Base-by-base conservation (phyloP, 2,113 vertebrate species). In the Terrapene triunguis region DNA sequence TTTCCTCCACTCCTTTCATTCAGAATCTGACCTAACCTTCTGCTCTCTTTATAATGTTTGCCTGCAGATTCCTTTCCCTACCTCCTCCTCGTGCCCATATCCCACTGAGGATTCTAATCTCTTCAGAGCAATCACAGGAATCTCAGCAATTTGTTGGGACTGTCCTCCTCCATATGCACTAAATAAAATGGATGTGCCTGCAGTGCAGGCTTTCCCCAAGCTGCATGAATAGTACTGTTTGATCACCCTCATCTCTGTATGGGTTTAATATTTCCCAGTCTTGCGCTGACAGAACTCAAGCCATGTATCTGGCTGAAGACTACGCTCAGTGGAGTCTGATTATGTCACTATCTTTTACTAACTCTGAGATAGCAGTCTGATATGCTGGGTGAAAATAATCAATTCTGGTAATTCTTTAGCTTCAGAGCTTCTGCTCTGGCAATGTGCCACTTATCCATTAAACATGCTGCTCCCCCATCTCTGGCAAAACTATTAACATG, bases 211-310 rank as follows among this genome's bases (percentile, higher is more conserved):
- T 93, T 35, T 29, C 27, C 35, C 50, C 32, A 5, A 78, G 54
- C 32, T 65, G 27, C 4, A 50, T 35, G 76, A 89, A 78, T 48
- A 21, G 29, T 51, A 27, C 48, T 74, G 32, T 74, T 84, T 48
- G 72, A 69, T 79, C 11, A 2, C 7, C n/a, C 42, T 86, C 50
- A 21, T 62, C 44, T 78, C 22, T 80, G 8, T 10, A 13, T 13
- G 89, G 57, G 3, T 85, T 74, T 83, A 10, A 32, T 84, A 74
- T 79, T 91, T 95, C 85, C 65, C 47, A 79, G n/a, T 44, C 80
- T 47, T 57, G 35, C 50, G 74, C 14, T 51, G 38, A 82, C 79
- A 19, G n/a, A 54, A 16, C 44, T 82, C 82, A 82, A 44, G 53
- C 35, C 72, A 35, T 50, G 35, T 87, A 54, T 59, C 48, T 53